Evolutionary conservation across 2,888 invertebrate genomes (phyloP), one percentile per base, ranked within the genome.

Genomic region (Synergus gifuensis): DNA sequence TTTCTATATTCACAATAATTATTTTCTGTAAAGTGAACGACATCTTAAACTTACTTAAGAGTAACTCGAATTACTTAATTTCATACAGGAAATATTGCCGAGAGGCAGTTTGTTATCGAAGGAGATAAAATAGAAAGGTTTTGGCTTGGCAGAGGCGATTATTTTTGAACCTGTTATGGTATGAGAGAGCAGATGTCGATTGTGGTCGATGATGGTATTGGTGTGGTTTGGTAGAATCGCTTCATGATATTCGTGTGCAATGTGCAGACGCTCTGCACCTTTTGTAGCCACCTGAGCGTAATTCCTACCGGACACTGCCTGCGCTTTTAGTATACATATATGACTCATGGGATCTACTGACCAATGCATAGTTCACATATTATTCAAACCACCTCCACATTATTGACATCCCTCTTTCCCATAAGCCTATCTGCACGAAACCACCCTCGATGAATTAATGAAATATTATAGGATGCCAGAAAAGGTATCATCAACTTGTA

Each of bases 291-390:
- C 79, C 85, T 84, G 84, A 82, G 81, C 81, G 81, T 83, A 83
- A 83, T 85, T 86, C 85, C 86, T 82, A 81, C 82, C 83, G 79
- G 76, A 78, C 81, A 77, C 85, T 82, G 81, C 78, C 80, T 83
- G 81, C 66, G 77, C 79, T 66, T 58, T 63, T 76, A 73, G 77
- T 16, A 8, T 49, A 3, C 28, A 28, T 54, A 54, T 54, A 16
- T n/a, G 44, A 11, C n/a, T n/a, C 54, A 54, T 54, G 8, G 54
- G 8, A 18, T 7, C n/a, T 54, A 8, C n/a, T n/a, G 9, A 9
- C 54, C 9, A 18, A 18, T 18, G 3, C n/a, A 18, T 18, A 54
- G 9, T 16, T 18, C 36, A 36, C 36, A 36, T 36, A 36, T 36
- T 36, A 36, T 36, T 36, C 36, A 36, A 36, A 36, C 36, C 36